Evolutionary conservation across 2,113 vertebrate species (phyloP).

Genomic region (human (Homo sapiens)): DNA sequence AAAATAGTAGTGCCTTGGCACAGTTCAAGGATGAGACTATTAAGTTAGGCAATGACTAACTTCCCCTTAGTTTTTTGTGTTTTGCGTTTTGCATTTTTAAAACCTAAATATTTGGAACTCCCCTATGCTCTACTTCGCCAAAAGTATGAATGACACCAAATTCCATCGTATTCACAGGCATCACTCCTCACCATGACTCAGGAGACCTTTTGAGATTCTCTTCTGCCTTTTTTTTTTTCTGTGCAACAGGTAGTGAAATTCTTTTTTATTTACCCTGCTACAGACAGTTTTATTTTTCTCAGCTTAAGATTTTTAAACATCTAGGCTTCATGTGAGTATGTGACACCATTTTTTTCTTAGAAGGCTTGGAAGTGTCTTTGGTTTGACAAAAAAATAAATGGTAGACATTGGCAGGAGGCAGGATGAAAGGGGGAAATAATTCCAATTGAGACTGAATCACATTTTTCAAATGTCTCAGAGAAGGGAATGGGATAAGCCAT

Average conservation of each 20-base stretch:
- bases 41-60: background rate
- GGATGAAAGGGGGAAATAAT: background rate
- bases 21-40: background rate
- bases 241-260: background rate
- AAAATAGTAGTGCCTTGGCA: background rate
- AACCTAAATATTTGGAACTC: background rate
- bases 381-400: background rate
- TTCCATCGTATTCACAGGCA: background rate
- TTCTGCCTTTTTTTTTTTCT: background rate
- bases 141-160: background rate
- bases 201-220: background rate
- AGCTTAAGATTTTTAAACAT: background rate
- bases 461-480: slow-evolving; percentile 4
- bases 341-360: background rate
- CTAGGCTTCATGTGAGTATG: background rate
- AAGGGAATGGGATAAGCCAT: background rate
- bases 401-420: background rate
- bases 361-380: background rate
- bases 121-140: background rate
- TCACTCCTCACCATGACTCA: background rate
- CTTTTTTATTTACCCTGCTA: background rate
- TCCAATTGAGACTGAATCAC: background rate
- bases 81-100: background rate
- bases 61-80: background rate
- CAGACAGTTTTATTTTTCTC: background rate